Percentiles rank a stretch among this genome's conserved stretches.
Conservation (phyloP, 35 echinoderm and acorn worm genomes). For the Eucidaris tribuloides region DNA sequence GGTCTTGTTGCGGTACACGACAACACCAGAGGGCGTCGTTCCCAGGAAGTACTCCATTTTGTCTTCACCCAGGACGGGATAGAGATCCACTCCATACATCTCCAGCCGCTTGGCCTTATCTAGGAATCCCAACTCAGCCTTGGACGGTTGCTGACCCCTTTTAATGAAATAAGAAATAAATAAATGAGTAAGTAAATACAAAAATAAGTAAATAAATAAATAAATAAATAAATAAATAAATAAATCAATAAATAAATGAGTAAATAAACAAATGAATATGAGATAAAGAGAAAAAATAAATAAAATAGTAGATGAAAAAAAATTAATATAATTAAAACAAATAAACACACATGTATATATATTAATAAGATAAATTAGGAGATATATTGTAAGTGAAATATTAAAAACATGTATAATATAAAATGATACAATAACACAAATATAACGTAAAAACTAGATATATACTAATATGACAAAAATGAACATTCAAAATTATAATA, state of each 20-base stretch:
- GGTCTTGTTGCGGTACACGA: slow-evolving; percentile 82
- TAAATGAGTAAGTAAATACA: neutral
- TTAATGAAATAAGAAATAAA: slow-evolving; percentile 10
- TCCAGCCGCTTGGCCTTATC: slow-evolving; percentile 83
- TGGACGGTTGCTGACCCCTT: slow-evolving; percentile 73
- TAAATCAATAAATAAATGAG: neutral
- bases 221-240: neutral
- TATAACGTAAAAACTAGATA: too few species aligned
- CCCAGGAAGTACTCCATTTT: slow-evolving; percentile 82
- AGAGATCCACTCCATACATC: slow-evolving; percentile 99
- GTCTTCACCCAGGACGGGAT: slow-evolving; percentile 71
- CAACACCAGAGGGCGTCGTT: slow-evolving; percentile 84
- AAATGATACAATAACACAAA: too few species aligned
- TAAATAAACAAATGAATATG: too few species aligned
- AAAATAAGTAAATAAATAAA: neutral
- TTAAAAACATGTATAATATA: too few species aligned
- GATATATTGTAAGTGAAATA: too few species aligned
- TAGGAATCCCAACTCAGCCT: slow-evolving; percentile 85
- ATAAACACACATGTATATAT: too few species aligned
- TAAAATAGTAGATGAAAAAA: too few species aligned
- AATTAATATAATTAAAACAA: too few species aligned
- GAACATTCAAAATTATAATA: too few species aligned
- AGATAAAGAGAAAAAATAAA: too few species aligned
- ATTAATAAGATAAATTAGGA: too few species aligned
- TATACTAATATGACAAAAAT: too few species aligned